Conservation (phyloP, 2,113 vertebrate genomes). For the Sturnira hondurensis region DNA sequence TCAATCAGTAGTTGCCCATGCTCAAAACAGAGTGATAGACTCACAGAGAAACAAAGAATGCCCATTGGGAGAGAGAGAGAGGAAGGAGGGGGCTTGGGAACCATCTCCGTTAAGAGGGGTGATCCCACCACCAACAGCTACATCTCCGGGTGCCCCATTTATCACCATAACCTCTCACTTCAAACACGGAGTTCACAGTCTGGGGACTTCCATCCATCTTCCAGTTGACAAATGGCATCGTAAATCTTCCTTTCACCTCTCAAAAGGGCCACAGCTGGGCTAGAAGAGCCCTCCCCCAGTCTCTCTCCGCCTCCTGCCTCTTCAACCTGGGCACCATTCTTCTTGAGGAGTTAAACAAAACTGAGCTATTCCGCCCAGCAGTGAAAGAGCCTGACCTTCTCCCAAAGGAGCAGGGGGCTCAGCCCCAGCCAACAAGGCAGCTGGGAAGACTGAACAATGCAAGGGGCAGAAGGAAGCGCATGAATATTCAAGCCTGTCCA, state of each 20-base stretch:
- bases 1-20: slow-evolving; percentile 43
- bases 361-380: background rate
- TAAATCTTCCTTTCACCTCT: slow-evolving; percentile 76
- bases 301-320: slow-evolving; percentile 24
- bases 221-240: slow-evolving; percentile 56
- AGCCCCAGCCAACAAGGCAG: slow-evolving; percentile 17
- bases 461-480: background rate
- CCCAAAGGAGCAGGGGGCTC: background rate
- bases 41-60: slow-evolving; percentile 37
- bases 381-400: slow-evolving; percentile 24
- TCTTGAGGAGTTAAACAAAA: slow-evolving; percentile 61
- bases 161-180: slow-evolving; percentile 70
- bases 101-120: slow-evolving; percentile 46
- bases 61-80: background rate
- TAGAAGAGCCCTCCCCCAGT: background rate
- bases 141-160: slow-evolving; percentile 62
- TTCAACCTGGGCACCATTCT: slow-evolving; percentile 38
- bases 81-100: slow-evolving; percentile 44
- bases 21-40: slow-evolving; percentile 44
- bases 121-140: slow-evolving; percentile 17
- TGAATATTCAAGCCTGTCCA: slow-evolving; percentile 57
- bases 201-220: slow-evolving; percentile 77
- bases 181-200: slow-evolving; percentile 74
- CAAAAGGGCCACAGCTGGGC: slow-evolving; percentile 55
- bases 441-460: slow-evolving; percentile 26